Evolutionary conservation across 1,140 invertebrate genomes (phyloP).

Genomic region (Diorhabda elongata): DNA sequence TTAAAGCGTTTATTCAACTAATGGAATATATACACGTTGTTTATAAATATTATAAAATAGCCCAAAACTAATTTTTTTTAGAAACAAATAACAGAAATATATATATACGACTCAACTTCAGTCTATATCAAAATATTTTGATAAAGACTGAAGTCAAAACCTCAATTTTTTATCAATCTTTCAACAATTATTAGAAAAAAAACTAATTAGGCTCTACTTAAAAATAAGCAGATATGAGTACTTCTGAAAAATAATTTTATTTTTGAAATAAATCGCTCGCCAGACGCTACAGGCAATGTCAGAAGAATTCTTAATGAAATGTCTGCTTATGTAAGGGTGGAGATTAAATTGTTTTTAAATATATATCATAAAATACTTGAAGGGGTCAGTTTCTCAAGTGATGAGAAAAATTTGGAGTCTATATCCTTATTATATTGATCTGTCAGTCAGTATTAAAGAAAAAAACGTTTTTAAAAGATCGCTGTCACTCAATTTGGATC

Average conservation of each 20-base stretch:
- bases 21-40: too few relatives aligned
- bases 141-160: neutral
- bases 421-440: too few relatives aligned
- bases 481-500: too few relatives aligned
- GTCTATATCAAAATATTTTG: neutral
- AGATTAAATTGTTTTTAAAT: slow-evolving; percentile 1
- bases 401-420: too few relatives aligned
- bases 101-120: too few relatives aligned
- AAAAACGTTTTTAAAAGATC: too few relatives aligned
- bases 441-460: too few relatives aligned
- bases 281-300: neutral
- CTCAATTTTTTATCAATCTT: neutral
- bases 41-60: too few relatives aligned
- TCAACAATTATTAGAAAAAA: neutral
- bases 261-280: too few relatives aligned
- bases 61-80: too few relatives aligned
- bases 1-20: neutral
- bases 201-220: neutral
- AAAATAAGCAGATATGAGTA: neutral
- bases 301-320: neutral
- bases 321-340: neutral
- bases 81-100: too few relatives aligned
- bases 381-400: neutral
- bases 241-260: neutral
- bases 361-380: neutral